Base-by-base conservation (phyloP, 2,888 invertebrate genomes). In the Acanthosepion pharaonis region DNA sequence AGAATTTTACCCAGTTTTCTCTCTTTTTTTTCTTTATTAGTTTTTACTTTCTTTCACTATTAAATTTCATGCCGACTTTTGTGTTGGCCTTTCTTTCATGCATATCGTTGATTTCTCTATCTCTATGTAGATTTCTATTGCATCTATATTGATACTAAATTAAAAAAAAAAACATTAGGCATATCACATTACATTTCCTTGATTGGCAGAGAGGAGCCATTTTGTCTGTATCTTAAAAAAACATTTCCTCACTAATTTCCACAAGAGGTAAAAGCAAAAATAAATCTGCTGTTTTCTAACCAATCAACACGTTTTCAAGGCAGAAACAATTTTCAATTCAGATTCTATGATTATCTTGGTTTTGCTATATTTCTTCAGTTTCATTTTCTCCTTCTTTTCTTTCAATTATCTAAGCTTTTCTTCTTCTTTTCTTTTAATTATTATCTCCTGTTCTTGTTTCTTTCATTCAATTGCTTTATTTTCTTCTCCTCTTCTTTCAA, bases 271-370 rank as follows among this genome's bases (percentile, higher is more conserved):
- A 78, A 78, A 78, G n/a, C 11, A 78, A 15, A 78, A 15, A 78
- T 2, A 78, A 78, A 78, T 9, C 78, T 18, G 11, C 11, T 18
- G 18, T 78, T 78, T 78, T 78, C n/a, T n/a, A 78, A 78, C n/a
- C n/a, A 78, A 78, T 78, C 78, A 78, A 78, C 78, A 78, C 78
- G n/a, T 78, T 33, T n/a, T 78, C 78, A n/a, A 78, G 33, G 78
- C 78, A 15, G 78, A 78, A 78, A 78, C 78, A 78, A 78, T 78
- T 78, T 78, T 78, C 78, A 78, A 78, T n/a, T 78, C n/a, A 78
- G 78, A 78, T 78, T n/a, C 78, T 28, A 9, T 78, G n/a, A 59
- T 59, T 59, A 59, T 59, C 59, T 59, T 59, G 59, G 23, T 51
- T 51, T 51, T 4, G 15, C 0, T 51, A 51, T 8, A 59, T 59